Conservation (phyloP, 2,797 vertebrate genomes). For the Sandelia bainsii region DNA sequence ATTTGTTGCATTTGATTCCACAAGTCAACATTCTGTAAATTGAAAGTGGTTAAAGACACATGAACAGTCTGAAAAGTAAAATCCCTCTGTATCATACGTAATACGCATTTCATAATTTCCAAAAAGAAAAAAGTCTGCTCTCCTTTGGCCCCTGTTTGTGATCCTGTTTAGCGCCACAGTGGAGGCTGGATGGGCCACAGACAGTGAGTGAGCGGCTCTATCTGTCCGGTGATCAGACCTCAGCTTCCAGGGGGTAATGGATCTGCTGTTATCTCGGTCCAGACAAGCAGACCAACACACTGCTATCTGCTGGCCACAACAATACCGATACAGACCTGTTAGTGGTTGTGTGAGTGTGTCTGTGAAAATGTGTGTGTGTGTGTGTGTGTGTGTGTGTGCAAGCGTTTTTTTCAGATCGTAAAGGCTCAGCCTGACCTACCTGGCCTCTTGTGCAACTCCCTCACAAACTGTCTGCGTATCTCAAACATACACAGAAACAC, state of each 20-base stretch:
- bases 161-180: constrained; percentile 59
- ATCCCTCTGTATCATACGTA: not conserved
- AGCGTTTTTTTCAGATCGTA: constrained; percentile 11
- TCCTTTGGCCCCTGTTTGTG: constrained; percentile 56
- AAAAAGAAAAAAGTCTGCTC: constrained; percentile 40
- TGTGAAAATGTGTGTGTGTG: constrained; percentile 33
- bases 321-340: constrained; percentile 66
- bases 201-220: constrained; percentile 78
- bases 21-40: not conserved
- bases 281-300: constrained; percentile 82
- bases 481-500: constrained; percentile 23
- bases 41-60: not conserved
- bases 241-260: constrained; percentile 82
- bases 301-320: constrained; percentile 78
- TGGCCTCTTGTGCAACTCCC: not conserved
- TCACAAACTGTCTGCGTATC: not conserved
- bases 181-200: constrained; percentile 68
- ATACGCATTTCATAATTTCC: constrained; percentile 40
- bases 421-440: constrained; percentile 35
- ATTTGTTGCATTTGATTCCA: not conserved
- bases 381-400: constrained; percentile 20
- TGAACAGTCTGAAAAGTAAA: not conserved
- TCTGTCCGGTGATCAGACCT: constrained; percentile 78
- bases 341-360: constrained; percentile 25
- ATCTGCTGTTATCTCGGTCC: constrained; percentile 83